phyloP scores from a whole-genome alignment of 1,140 invertebrate species.

The Phortica variegata region DNA sequence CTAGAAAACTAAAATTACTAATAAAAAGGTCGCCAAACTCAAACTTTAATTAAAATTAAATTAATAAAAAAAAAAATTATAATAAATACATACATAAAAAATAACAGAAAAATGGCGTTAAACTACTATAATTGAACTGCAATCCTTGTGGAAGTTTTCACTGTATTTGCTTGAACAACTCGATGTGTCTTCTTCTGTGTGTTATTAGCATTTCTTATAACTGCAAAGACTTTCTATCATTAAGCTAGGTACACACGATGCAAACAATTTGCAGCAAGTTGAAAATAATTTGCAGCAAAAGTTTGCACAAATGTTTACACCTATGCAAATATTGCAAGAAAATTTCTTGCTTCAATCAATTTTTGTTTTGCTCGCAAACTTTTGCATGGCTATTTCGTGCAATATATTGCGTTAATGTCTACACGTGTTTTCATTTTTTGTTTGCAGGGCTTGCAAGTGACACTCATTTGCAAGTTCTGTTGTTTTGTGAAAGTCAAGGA shows the following conservation, averaged over 20 bases:
- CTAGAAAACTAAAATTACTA: too few species aligned
- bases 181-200: too few species aligned
- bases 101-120: too few species aligned
- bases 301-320: background rate
- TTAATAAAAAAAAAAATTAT: too few species aligned
- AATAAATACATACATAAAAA: too few species aligned
- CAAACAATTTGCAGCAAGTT: background rate
- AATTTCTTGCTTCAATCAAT: background rate
- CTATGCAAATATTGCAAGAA: background rate
- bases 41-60: too few species aligned
- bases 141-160: too few species aligned
- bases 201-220: too few species aligned
- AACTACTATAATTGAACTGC: too few species aligned
- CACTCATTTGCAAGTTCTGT: background rate
- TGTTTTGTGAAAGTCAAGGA: background rate
- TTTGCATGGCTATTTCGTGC: background rate
- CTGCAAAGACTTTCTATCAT: too few species aligned
- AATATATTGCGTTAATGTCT: background rate
- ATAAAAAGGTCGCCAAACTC: too few species aligned
- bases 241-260: background rate
- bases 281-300: background rate
- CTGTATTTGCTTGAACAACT: too few species aligned
- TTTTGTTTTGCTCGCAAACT: background rate
- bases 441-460: background rate
- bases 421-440: background rate